Percentiles rank a stretch among this genome's conserved stretches.
Conservation (phyloP, 1,140 invertebrate genomes). For the Microplitis mediator region DNA sequence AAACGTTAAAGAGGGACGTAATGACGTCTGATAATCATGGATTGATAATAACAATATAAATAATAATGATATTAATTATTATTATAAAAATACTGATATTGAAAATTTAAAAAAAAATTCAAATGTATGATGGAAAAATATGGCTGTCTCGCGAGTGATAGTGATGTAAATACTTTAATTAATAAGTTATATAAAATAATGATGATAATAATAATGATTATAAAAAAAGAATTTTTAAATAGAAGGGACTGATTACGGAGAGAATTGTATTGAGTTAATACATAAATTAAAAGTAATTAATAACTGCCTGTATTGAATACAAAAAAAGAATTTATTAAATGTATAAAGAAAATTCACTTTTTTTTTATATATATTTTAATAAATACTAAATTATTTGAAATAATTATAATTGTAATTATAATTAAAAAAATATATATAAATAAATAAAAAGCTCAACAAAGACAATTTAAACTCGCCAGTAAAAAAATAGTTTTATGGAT, state of each 20-base stretch:
- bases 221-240: not conserved
- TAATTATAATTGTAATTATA: not conserved
- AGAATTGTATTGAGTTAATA: not conserved
- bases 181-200: not conserved
- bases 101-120: not conserved
- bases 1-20: not conserved
- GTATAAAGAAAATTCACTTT: not conserved
- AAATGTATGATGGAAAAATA: constrained; percentile 1
- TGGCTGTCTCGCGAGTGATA: constrained; percentile 25
- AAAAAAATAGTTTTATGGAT: not conserved
- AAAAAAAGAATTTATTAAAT: not conserved
- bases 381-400: not conserved
- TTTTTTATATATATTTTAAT: constrained; percentile 2
- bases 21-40: not conserved
- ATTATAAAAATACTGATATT: not conserved
- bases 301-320: constrained; percentile 2
- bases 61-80: not conserved
- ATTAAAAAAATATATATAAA: not conserved
- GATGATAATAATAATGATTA: not conserved
- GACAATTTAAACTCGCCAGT: not conserved
- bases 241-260: not conserved
- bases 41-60: not conserved
- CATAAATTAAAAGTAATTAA: not conserved
- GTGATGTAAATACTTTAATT: constrained; percentile 22
- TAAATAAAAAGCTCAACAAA: not conserved